phyloP scores from a whole-genome alignment of 2,888 invertebrate species.

The Silvanus unidentatus region DNA sequence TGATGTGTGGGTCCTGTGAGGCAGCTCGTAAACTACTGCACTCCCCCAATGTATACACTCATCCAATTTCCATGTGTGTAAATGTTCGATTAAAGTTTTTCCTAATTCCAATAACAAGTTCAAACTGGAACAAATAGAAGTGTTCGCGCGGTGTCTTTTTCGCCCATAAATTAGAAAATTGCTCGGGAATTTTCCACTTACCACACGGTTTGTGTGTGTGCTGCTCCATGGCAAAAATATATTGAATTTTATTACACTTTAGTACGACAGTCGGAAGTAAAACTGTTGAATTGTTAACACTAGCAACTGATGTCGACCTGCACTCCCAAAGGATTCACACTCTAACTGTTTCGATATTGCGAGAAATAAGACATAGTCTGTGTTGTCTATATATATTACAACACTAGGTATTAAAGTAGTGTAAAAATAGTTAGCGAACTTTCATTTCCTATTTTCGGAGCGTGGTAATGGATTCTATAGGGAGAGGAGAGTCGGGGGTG shows the following conservation, averaged over 20 bases:
- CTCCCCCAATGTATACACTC: no score
- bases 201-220: no score
- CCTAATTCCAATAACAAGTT: no score
- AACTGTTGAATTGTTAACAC: constrained; percentile 49
- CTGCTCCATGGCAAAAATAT: constrained; percentile 27
- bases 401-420: not conserved
- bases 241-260: constrained; percentile 48
- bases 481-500: no score
- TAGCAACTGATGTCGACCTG: constrained; percentile 46
- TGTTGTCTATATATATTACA: no score
- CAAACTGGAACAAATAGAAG: no score
- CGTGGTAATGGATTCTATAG: no score
- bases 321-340: constrained; percentile 42
- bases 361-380: constrained; percentile 34
- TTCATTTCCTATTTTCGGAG: not conserved
- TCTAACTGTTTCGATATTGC: constrained; percentile 45
- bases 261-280: constrained; percentile 47
- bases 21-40: constrained; percentile 36
- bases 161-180: no score
- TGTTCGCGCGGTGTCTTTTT: no score
- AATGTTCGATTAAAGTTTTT: no score
- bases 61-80: no score
- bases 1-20: constrained; percentile 40
- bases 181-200: no score
- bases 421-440: constrained; percentile 21